phyloP scores from a whole-genome alignment of 2,888 invertebrate genomes.

The Melanostoma mellinum region DNA sequence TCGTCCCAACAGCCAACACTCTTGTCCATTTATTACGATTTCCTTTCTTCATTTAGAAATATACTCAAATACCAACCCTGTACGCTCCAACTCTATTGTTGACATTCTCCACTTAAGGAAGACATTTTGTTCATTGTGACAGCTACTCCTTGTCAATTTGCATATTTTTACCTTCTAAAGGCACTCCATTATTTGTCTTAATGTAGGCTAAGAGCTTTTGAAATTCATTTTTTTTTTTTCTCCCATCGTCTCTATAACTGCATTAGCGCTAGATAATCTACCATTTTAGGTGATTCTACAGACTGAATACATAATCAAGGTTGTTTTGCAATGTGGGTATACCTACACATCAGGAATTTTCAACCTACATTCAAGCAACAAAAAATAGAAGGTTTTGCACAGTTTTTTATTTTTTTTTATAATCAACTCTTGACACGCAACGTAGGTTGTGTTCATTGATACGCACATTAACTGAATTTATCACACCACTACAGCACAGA shows the following conservation, averaged over 20 bases:
- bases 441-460: conserved; percentile 20
- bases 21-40: too few relatives aligned
- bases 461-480: conserved; percentile 2
- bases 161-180: conserved; percentile 23
- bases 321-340: conserved; percentile 25
- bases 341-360: conserved; percentile 21
- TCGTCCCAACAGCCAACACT: too few relatives aligned
- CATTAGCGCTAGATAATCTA: conserved; percentile 19
- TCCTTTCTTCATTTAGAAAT: too few relatives aligned
- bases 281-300: conserved; percentile 32
- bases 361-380: conserved; percentile 32
- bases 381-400: conserved; percentile 13
- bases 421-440: conserved; percentile 31
- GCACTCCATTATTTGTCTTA: background rate
- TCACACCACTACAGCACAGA: conserved; percentile 6
- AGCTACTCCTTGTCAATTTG: conserved; percentile 4
- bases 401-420: background rate
- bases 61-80: too few relatives aligned
- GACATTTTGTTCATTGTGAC: background rate
- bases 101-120: background rate
- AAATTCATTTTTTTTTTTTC: background rate
- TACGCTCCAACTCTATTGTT: background rate
- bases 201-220: too few relatives aligned
- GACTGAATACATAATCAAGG: conserved; percentile 38
- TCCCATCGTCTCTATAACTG: conserved; percentile 1